Evolutionary conservation across 2,797 vertebrate species (phyloP).

Genomic region (Alca torda): DNA sequence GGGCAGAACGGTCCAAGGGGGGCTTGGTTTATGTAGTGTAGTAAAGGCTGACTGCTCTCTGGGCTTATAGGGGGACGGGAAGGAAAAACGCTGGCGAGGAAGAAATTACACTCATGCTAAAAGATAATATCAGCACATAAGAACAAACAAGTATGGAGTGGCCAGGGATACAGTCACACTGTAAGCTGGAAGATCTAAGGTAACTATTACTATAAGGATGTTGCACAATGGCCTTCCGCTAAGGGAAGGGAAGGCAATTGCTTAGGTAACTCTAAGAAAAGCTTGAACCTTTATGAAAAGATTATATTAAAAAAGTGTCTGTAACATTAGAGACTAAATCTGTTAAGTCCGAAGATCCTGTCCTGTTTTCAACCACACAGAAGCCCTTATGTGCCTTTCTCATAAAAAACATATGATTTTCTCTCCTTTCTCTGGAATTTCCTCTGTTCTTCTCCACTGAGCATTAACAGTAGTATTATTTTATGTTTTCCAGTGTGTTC

Average conservation of each 20-base stretch:
- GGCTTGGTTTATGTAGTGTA: accelerated
- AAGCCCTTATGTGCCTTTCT: neutral
- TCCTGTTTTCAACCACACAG: neutral
- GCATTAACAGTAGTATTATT: neutral
- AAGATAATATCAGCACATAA: neutral
- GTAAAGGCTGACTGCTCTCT: neutral
- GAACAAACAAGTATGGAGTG: neutral
- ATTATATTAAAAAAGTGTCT: neutral
- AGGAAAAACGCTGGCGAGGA: neutral
- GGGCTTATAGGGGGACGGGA: neutral
- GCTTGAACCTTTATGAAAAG: neutral
- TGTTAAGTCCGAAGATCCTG: constrained; percentile 20
- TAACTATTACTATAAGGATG: neutral
- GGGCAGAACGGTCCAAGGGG: neutral
- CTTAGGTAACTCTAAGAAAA: neutral
- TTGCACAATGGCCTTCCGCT: neutral
- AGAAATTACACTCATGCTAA: neutral
- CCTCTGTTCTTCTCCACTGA: neutral
- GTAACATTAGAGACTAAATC: constrained; percentile 5
- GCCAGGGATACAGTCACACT: neutral
- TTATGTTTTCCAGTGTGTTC: neutral
- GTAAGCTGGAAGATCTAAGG: neutral
- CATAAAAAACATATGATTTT: neutral
- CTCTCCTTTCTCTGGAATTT: neutral
- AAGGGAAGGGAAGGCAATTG: neutral